phyloP scores from a whole-genome alignment of 2,888 invertebrate genomes.

The Sinohyriopsis cumingii region DNA sequence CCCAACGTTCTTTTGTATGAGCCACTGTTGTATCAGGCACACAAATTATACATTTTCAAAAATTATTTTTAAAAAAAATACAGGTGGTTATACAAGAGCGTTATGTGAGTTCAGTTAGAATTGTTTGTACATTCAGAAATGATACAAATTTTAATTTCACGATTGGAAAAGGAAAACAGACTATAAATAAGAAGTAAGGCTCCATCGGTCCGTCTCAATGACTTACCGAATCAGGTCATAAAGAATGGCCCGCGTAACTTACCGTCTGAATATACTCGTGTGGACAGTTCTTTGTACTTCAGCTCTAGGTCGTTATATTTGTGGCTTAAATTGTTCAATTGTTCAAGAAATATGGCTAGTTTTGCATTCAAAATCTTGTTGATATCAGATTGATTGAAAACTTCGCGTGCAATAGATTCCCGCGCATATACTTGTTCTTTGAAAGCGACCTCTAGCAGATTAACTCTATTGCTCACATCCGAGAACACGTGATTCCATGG shows the following conservation, averaged over 20 bases:
- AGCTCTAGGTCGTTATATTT: constrained; percentile 35
- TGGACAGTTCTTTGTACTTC: constrained; percentile 22
- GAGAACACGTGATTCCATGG: constrained; percentile 43
- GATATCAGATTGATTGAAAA: constrained; percentile 55
- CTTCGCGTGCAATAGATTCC: constrained; percentile 52
- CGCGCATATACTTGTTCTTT: constrained; percentile 60
- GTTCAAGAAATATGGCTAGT: constrained; percentile 40
- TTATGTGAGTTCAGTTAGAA: too few species aligned
- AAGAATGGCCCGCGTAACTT: constrained; percentile 3
- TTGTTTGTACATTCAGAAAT: too few species aligned
- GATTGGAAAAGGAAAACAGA: too few species aligned
- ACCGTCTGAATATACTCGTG: constrained; percentile 31
- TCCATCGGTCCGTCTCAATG: too few species aligned
- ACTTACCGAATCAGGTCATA: neutral
- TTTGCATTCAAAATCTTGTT: constrained; percentile 45
- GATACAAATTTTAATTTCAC: too few species aligned
- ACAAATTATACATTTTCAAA: too few species aligned
- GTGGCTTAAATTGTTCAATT: constrained; percentile 42
- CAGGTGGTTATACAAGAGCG: too few species aligned
- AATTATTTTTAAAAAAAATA: too few species aligned
- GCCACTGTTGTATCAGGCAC: too few species aligned
- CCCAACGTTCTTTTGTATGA: too few species aligned
- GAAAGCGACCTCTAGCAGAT: constrained; percentile 59
- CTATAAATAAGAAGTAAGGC: too few species aligned
- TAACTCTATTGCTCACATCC: constrained; percentile 55